Base-by-base conservation (phyloP, 2,888 invertebrate genomes). In the Drosophila ezoana region DNA sequence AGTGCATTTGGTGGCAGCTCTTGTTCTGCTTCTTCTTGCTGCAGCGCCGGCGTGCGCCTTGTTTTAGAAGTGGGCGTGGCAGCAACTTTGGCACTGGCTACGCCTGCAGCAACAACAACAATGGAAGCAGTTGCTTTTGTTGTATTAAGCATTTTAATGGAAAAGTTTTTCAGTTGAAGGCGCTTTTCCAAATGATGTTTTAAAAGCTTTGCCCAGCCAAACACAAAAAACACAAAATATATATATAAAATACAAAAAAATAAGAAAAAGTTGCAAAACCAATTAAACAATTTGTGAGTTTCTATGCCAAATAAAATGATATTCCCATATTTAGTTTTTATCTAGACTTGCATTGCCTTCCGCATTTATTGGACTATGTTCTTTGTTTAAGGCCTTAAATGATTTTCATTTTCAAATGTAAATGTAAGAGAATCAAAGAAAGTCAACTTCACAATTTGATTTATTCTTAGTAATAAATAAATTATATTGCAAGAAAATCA, bases 121-220 rank as follows among this genome's bases (percentile, higher is more conserved):
- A n/a, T 35, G 53, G 33, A 32, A 49, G 48, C 33, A 58, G 45
- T 62, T 72, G 65, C 66, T 72, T 41, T 70, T 79, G 69, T 80
- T 79, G 83, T 81, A 72, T 81, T 81, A 67, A 79, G 69, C 83
- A 84, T 89, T 90, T 89, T 86, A 86, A 86, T 90, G 90, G 79
- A 84, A 86, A 86, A 86, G 90, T 89, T 86, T 86, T 52, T 69
- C 81, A 68, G 85, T 89, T 89, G 76, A 86, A 89, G 85, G 87
- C 85, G 89, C 81, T 88, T 89, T 76, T 69, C 75, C 76, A 72
- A 83, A 86, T 89, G 78, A 88, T 86, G 83, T 86, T 86, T 86
- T 89, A 89, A 86, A 86, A 86, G 87, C 90, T 80, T 87, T 80
- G 56, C 48, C 60, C 52, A 32, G 53, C 47, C 54, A 23, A 43